Evolutionary conservation across 2,888 invertebrate species (phyloP).

Genomic region (Beris morrisii): DNA sequence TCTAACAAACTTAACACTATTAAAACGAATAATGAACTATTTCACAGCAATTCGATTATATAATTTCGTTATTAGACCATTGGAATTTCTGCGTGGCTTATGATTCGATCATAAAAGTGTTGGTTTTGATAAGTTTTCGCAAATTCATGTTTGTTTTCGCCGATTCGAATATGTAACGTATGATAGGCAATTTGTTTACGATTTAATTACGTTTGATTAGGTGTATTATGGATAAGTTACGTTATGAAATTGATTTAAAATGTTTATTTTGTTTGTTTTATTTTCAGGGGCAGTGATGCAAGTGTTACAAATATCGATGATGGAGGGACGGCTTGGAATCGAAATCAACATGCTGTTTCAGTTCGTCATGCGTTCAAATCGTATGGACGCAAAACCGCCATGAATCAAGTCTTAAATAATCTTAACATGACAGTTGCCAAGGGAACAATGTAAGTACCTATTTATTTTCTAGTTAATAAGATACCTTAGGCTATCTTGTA

Average conservation of each 20-base stretch:
- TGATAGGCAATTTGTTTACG: no score
- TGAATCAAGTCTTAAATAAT: constrained; percentile 83
- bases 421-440: constrained; percentile 92
- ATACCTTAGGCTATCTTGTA: no score
- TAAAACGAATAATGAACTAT: no score
- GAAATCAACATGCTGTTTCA: constrained; percentile 76
- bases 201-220: not conserved
- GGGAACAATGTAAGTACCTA: constrained; percentile 85
- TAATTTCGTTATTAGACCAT: no score
- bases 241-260: not conserved
- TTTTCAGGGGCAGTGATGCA: constrained; percentile 53
- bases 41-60: no score
- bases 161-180: not conserved
- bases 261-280: constrained; percentile 25
- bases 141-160: not conserved
- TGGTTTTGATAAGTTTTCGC: not conserved
- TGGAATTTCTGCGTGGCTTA: no score
- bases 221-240: not conserved
- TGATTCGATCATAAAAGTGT: no score
- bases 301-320: constrained; percentile 54
- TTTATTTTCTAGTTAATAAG: no score
- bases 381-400: constrained; percentile 84
- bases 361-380: constrained; percentile 86
- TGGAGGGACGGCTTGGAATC: constrained; percentile 62
- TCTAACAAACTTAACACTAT: no score